Base-by-base conservation (phyloP, 1,140 invertebrate species). In the Trachelipus rathkii region DNA sequence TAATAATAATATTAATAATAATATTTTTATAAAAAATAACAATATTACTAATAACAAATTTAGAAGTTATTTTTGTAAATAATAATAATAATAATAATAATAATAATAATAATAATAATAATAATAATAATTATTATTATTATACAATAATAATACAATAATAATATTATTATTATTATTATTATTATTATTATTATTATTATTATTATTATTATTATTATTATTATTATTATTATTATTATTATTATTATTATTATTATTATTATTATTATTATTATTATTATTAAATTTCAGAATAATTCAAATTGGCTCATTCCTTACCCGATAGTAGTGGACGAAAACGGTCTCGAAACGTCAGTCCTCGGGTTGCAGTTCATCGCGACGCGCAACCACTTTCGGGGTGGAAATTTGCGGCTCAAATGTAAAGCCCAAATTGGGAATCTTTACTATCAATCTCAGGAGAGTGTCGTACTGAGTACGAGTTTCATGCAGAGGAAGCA, bases 401-500 rank as follows among this genome's bases (percentile, higher is more conserved):
- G 73, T 44, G 73, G 73, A 11, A 60, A 66, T 67, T 21, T 75
- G 50, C 15, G 60, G 73, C 73, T 75, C 21, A 75, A 75, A 53
- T 75, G 73, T n/a, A 75, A 43, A 10, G 73, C 73, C 0, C 66
- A 66, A 53, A 75, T 75, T 33, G 73, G 60, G 10, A 43, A 24
- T 21, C 66, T 75, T 44, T 75, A 75, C 53, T 68, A 44, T 21
- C 73, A 75, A 23, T 68, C 53, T 13, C 73, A 75, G 53, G 73
- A 75, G 73, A 75, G 44, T 24, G 33, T 67, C 0, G 73, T 75
- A 1, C 66, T 60, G 45, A 67, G 68, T 21, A 75, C 73, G 10
- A 75, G 68, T 23, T 75, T 75, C 67, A 60, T 68, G 24, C 73
- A 46, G n/a, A 60, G 68, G 24, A 75, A 60, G 24, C 73, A 75